Conservation (phyloP, 2,888 invertebrate species). For the Caenorhabditis doughertyi region DNA sequence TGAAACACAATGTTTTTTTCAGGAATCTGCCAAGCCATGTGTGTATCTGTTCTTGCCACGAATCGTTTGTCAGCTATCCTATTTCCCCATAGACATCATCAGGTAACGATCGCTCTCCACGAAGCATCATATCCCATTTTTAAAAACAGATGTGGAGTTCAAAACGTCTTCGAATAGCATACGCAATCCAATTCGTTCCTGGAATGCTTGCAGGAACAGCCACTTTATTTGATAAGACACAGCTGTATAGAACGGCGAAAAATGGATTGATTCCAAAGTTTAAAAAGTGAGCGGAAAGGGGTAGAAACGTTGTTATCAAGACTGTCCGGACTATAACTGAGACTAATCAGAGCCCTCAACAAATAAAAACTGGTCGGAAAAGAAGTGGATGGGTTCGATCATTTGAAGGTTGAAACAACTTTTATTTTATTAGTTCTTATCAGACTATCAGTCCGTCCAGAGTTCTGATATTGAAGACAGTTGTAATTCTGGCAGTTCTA, state of each 20-base stretch:
- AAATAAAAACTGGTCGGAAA: too few species aligned
- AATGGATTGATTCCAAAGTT: constrained; percentile 50
- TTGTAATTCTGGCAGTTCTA: too few species aligned
- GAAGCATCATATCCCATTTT: neutral
- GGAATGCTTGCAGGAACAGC: constrained; percentile 41
- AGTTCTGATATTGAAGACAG: too few species aligned
- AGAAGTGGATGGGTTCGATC: too few species aligned
- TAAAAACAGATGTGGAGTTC: constrained; percentile 44
- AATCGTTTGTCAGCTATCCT: constrained; percentile 59
- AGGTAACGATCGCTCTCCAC: constrained; percentile 15
- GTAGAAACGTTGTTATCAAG: too few species aligned
- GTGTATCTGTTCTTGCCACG: constrained; percentile 54
- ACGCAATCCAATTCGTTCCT: constrained; percentile 49
- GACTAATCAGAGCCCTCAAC: too few species aligned
- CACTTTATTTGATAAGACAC: constrained; percentile 25
- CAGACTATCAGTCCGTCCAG: too few species aligned
- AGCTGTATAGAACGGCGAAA: constrained; percentile 38
- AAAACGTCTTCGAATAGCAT: constrained; percentile 39
- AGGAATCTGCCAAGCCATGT: constrained; percentile 63
- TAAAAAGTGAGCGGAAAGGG: constrained; percentile 11
- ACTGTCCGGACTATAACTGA: too few species aligned
- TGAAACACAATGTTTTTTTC: neutral
- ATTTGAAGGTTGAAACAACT: too few species aligned
- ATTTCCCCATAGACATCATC: constrained; percentile 35
- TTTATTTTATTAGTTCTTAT: too few species aligned